phyloP scores from a whole-genome alignment of 1,140 invertebrate species.

The Drosophila suzukii region DNA sequence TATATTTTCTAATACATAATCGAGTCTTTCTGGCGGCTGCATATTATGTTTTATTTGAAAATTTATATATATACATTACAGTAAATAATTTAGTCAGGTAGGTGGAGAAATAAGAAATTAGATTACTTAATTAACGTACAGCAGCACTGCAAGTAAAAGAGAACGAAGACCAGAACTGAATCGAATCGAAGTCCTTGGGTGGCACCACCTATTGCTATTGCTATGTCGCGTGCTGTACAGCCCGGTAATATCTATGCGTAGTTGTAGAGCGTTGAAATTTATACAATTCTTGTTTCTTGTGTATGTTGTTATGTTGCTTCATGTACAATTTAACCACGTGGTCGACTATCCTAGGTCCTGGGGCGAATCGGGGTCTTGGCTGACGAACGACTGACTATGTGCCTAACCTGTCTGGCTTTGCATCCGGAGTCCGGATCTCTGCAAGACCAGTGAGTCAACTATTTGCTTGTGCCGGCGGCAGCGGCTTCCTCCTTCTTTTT shows the following conservation, averaged over 20 bases:
- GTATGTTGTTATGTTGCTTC: conserved; percentile 6
- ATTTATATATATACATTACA: conserved; percentile 70
- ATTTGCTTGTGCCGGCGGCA: conserved; percentile 67
- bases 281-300: conserved; percentile 30
- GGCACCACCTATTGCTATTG: conserved; percentile 7
- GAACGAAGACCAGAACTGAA: conserved; percentile 31
- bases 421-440: conserved; percentile 6
- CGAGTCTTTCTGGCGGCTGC: conserved; percentile 48
- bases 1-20: conserved; percentile 57
- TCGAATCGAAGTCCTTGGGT: conserved; percentile 32
- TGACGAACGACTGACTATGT: conserved; percentile 34
- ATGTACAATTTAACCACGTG: conserved; percentile 30
- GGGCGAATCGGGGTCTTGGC: conserved; percentile 21
- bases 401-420: conserved; percentile 22
- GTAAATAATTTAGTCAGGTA: conserved; percentile 78
- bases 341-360: conserved; percentile 25
- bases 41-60: conserved; percentile 79
- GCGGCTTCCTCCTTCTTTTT: conserved; percentile 87
- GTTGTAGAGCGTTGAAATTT: conserved; percentile 39
- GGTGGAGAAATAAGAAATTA: conserved; percentile 64
- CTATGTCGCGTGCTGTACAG: conserved; percentile 27
- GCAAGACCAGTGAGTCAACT: conserved; percentile 23
- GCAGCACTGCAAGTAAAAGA: conserved; percentile 39
- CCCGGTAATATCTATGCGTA: conserved; percentile 44
- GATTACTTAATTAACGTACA: conserved; percentile 35